Evolutionary conservation across 64 coral and sea anemone species (phyloP).

Genomic region (Porites australiensis): DNA sequence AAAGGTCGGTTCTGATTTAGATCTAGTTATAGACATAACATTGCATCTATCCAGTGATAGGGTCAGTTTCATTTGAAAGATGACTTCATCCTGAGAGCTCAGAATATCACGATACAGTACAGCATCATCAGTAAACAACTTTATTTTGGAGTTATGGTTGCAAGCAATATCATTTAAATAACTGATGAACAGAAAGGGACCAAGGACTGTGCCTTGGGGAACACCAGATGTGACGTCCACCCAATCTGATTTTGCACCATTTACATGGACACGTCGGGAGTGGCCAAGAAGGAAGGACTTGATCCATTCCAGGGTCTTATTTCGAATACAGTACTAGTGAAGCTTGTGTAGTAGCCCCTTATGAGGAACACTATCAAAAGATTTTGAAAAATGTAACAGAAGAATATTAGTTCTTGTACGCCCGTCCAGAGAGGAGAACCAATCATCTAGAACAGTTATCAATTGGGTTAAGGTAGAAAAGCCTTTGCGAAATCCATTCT

Average conservation of each 20-base stretch:
- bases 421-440: conserved; percentile 14
- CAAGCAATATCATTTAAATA: conserved; percentile 41
- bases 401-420: background rate
- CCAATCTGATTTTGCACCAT: conserved; percentile 42
- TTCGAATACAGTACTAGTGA: conserved; percentile 6
- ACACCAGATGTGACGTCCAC: conserved; percentile 30
- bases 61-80: too few species aligned
- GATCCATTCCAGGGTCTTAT: conserved; percentile 23
- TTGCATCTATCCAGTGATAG: conserved; percentile 12
- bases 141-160: conserved; percentile 23
- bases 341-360: conserved; percentile 15
- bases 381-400: background rate
- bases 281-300: conserved; percentile 40
- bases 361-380: background rate
- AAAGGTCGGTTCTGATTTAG: background rate
- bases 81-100: conserved; percentile 35
- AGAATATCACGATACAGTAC: conserved; percentile 22
- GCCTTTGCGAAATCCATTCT: conserved; percentile 22
- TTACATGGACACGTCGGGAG: conserved; percentile 33
- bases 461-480: conserved; percentile 43
- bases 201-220: conserved; percentile 40
- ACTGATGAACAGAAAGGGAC: conserved; percentile 53
- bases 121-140: conserved; percentile 8
- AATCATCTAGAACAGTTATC: conserved; percentile 52
- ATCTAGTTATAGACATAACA: conserved; percentile 26